Base-by-base conservation (phyloP, 2,113 vertebrate genomes). In the Rhizomys pruinosus region DNA sequence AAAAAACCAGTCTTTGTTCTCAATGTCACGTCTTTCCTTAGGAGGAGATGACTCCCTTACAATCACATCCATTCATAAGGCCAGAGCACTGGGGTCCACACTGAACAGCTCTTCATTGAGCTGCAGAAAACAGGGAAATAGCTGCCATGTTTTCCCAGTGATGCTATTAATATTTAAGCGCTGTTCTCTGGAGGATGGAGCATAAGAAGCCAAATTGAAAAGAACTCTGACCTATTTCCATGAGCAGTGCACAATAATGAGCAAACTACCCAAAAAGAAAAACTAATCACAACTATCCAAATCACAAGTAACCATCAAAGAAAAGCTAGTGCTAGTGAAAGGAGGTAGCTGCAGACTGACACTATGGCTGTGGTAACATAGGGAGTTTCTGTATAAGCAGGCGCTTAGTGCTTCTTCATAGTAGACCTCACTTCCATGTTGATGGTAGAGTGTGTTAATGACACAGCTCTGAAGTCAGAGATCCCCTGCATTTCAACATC, bases 71-170 rank as follows among this genome's bases (percentile, higher is more conserved):
- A 98, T 98, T 99, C 98, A 99, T 98, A 95, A 98, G 89, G 82
- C 82, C 89, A 97, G 97, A 96, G 96, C 96, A 96, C 85, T 7
- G 63, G 97, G 94, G 96, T 96, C 96, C 97, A 87, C 96, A 93
- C 94, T 11, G 96, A 98, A 98, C 98, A 98, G 93, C 97, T 97
- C 98, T 97, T 98, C 98, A 98, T 98, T 98, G 98, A 98, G 97
- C 97, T 97, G 95, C 96, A 96, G 96, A 98, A 97, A 98, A 96
- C 94, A 95, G 93, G 95, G 97, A 98, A 98, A 98, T 98, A 98
- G 97, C 97, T 98, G 97, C 95, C 97, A 95, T 97, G 97, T 97
- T 98, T 98, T 98, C 97, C 98, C 94, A 23, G 96, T 98, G 97
- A 97, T 93, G 72, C 95, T 95, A 98, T 98, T 98, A 97, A 97